Percentiles rank a stretch among this genome's conserved stretches.
Evolutionary conservation across 2,113 vertebrate species (phyloP).

Genomic region (Leptodactylus fuscus): DNA sequence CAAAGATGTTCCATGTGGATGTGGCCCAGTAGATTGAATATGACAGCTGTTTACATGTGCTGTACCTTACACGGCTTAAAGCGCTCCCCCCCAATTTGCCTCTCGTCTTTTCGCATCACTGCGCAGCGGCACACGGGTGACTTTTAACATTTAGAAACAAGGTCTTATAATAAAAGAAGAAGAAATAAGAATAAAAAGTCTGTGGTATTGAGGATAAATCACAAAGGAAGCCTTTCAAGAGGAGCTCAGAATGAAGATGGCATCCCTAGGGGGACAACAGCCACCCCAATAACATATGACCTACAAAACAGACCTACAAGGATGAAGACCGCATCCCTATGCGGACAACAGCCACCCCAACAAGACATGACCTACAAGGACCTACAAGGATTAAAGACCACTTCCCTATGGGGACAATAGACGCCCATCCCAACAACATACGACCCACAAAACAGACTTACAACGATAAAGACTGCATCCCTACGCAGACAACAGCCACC

Average conservation of each 20-base stretch:
- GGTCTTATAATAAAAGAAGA: background rate
- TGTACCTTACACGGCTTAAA: conserved; percentile 35
- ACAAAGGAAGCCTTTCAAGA: background rate
- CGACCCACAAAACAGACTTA: no score
- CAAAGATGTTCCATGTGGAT: conserved; percentile 40
- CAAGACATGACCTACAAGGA: no score
- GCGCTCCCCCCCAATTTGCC: conserved; percentile 14
- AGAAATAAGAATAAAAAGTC: background rate
- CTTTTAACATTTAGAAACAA: conserved; percentile 43
- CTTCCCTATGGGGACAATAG: no score
- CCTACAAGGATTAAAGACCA: no score
- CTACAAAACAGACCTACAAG: background rate
- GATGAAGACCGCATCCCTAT: no score
- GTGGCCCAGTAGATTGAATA: conserved; percentile 49
- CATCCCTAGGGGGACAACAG: background rate
- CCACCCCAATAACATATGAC: background rate
- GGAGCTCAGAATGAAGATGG: background rate
- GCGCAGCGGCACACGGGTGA: background rate
- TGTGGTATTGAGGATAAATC: background rate
- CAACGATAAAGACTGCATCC: no score
- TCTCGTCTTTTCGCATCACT: conserved; percentile 37
- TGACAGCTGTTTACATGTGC: conserved; percentile 54
- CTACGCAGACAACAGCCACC: no score
- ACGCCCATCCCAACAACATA: no score
- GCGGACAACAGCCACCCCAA: no score